These are phyloP conservation scores for Adelges cooleyi DNA, from an alignment of 1,140 invertebrate species.

Conservation along the genomic window DNA sequence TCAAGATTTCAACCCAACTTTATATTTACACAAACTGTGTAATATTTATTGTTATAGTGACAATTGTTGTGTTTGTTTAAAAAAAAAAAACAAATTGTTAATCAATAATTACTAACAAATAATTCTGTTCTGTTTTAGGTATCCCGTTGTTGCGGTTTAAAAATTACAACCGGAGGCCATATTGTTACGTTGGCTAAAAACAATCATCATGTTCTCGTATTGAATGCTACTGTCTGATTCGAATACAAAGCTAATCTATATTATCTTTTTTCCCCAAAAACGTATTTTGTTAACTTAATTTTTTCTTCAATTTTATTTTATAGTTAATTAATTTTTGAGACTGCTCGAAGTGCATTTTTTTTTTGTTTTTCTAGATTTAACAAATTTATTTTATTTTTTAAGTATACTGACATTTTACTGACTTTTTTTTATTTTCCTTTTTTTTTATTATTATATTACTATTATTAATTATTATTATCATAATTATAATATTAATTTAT, in stretches of 20 bases:
- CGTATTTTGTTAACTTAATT: slow-evolving; percentile 18
- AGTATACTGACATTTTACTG: slow-evolving; percentile 24
- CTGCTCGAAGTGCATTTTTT: slow-evolving; percentile 25
- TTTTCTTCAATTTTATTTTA: slow-evolving; percentile 22
- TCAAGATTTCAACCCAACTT: too few species aligned
- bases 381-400: slow-evolving; percentile 23
- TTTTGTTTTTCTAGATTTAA: slow-evolving; percentile 18
- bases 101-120: too few species aligned
- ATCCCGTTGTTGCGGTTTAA: slow-evolving; percentile 90
- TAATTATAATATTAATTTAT: slow-evolving; percentile 17
- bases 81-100: too few species aligned
- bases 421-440: slow-evolving; percentile 12
- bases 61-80: too few species aligned
- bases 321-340: slow-evolving; percentile 28
- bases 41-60: too few species aligned
- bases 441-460: too few species aligned
- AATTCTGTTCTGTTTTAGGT: slow-evolving; percentile 66
- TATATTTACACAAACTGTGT: too few species aligned
- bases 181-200: slow-evolving; percentile 95
- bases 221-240: slow-evolving; percentile 77
- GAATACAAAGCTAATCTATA: neutral
- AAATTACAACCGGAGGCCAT: slow-evolving; percentile 91
- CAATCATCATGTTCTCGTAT: slow-evolving; percentile 92
- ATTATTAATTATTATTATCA: slow-evolving; percentile 3
- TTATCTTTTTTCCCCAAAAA: neutral